These are phyloP conservation scores for Halcyon senegalensis DNA, from an alignment of 2,113 vertebrate species.

Conservation along the genomic window DNA sequence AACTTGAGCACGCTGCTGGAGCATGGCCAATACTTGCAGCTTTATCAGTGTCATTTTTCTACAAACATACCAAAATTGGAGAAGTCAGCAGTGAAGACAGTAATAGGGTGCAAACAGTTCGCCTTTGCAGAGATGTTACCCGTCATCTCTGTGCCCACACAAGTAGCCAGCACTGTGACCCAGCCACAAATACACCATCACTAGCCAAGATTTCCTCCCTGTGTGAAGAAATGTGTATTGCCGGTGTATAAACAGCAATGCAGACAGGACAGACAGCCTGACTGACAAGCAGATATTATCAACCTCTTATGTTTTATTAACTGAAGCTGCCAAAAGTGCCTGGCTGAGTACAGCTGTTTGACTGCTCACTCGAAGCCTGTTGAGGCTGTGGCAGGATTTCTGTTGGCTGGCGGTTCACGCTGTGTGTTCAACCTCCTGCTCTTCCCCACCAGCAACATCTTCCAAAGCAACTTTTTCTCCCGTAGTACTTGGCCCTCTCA, in stretches of 20 bases:
- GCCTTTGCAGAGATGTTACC: neutral
- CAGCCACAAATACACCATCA: neutral
- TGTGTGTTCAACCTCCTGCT: neutral
- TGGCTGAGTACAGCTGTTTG: neutral
- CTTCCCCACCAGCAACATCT: neutral
- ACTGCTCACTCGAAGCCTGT: neutral
- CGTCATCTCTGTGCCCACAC: neutral
- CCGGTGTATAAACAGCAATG: neutral
- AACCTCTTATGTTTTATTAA: neutral
- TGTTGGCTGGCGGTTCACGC: neutral
- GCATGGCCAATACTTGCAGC: neutral
- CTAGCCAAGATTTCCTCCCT: neutral
- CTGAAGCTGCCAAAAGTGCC: neutral
- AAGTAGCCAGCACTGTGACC: neutral
- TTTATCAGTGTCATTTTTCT: neutral
- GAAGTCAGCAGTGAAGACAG: neutral
- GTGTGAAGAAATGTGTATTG: neutral
- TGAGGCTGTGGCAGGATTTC: neutral
- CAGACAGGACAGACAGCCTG: neutral
- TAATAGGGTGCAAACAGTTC: neutral
- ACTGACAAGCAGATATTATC: neutral
- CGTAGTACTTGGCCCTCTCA: neutral
- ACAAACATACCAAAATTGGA: neutral
- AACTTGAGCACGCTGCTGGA: neutral
- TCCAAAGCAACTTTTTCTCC: neutral